Evolutionary conservation across 2,113 vertebrate genomes (phyloP), one percentile per base, ranked within the genome.

Genomic region (Xenus cinereus): DNA sequence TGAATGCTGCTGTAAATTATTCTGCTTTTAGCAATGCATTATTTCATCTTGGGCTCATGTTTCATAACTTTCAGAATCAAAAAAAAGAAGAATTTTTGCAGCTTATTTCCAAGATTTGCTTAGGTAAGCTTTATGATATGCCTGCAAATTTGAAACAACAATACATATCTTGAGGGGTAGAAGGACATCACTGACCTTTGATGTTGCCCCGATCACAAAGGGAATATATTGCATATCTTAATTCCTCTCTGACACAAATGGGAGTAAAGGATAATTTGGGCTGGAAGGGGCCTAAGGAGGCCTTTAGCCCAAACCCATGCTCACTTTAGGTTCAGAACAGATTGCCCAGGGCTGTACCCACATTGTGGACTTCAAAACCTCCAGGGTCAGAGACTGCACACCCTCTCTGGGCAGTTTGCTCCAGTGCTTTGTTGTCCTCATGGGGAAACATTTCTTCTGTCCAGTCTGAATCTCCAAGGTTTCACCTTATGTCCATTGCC

Each of bases 1-100:
- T 96, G 96, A 98, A 92, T 84, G 20, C 54, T 60, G 74, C 95
- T 97, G 87, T 92, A 97, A 97, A 97, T 97, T 96, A 97, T 96
- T 96, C 89, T 91, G 84, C 95, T 97, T 97, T 97, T 97, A 96
- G 95, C 51, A 18, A 90, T 84, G 67, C 76, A 87, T 87, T 97
- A 96, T 95, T 98, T 97, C 90, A 90, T 97, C 93, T 97, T 67
- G 20, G 91, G 85, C 78, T 97, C 72, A 87, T 89, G 79, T 91
- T 97, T 97, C 35, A 81, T 92, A 84, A 90, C 89, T 96, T 88
- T 76, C 35, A 98, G 82, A 92, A 92, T 41, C 14, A 13, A 75
- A 82, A 85, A 80, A 51, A 53, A 41, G 6, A 62, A 51, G 13
- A 64, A 3, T 66, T 78, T 97, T 96, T 88, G 37, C 71, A 78